Evolutionary conservation across 2,113 vertebrate genomes (phyloP).

Genomic region (Lagopus muta): DNA sequence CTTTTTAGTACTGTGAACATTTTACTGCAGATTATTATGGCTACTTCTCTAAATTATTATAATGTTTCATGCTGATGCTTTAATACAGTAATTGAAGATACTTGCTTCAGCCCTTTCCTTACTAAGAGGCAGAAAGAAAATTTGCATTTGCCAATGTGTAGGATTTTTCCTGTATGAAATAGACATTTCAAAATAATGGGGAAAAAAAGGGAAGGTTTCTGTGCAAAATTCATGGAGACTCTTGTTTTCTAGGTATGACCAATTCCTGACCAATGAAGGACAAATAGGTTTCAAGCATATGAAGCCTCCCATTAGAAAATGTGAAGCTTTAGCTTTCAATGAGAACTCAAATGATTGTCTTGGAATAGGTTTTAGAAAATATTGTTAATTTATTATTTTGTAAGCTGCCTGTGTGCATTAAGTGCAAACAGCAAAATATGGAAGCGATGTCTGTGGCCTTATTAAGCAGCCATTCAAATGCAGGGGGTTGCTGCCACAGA

Average conservation of each 20-base stretch:
- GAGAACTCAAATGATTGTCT: background rate
- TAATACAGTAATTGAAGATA: background rate
- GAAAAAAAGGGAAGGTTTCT: too few species aligned
- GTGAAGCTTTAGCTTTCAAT: background rate
- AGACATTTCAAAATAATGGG: background rate
- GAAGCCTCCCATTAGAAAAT: background rate
- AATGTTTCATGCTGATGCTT: background rate
- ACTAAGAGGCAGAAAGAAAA: background rate
- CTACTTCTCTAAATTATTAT: background rate
- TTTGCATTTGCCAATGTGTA: background rate
- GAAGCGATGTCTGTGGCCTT: background rate
- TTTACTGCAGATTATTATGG: background rate
- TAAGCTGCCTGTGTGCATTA: background rate
- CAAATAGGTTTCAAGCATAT: background rate
- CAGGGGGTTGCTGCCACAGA: background rate
- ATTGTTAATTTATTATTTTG: slow-evolving; percentile 13
- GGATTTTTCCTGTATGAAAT: background rate
- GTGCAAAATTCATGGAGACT: background rate
- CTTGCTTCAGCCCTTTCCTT: background rate
- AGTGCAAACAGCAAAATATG: background rate
- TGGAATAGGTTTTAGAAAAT: background rate
- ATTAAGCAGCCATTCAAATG: background rate
- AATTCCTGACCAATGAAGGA: background rate
- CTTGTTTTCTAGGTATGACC: background rate
- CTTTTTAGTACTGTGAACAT: background rate